These are phyloP conservation scores for Hestina assimilis DNA, from an alignment of 1,140 invertebrate species.

Conservation along the genomic window DNA sequence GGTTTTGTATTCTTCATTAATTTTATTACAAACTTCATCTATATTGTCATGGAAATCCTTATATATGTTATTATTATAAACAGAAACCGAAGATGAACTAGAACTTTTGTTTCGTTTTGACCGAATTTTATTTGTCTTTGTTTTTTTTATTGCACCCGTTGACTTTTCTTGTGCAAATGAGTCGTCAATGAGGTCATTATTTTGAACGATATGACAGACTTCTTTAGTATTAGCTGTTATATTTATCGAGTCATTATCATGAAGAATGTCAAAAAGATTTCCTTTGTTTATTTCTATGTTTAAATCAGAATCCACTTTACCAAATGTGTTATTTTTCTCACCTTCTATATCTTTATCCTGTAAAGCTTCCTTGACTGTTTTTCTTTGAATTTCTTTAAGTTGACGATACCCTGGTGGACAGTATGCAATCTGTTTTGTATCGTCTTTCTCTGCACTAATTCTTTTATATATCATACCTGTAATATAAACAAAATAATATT, in stretches of 20 bases:
- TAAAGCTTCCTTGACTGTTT: too few relatives aligned
- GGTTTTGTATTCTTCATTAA: slow-evolving; percentile 17
- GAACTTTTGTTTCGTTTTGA: slow-evolving; percentile 1
- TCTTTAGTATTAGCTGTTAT: not conserved
- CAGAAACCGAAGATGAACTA: slow-evolving; percentile 9
- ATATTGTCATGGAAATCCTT: slow-evolving; percentile 17
- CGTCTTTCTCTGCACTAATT: too few relatives aligned
- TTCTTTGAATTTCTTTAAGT: too few relatives aligned
- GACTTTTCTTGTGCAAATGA: not conserved
- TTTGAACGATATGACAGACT: not conserved
- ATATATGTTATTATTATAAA: not conserved
- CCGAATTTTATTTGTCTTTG: slow-evolving; percentile 4
- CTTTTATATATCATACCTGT: too few relatives aligned
- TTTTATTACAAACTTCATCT: slow-evolving; percentile 19
- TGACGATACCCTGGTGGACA: too few relatives aligned
- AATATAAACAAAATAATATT: too few relatives aligned
- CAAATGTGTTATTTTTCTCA: not conserved
- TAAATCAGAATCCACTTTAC: slow-evolving; percentile 34
- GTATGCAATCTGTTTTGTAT: too few relatives aligned
- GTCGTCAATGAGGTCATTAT: not conserved
- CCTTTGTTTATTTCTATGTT: slow-evolving; percentile 38
- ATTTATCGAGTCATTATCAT: not conserved
- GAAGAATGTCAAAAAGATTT: slow-evolving; percentile 24
- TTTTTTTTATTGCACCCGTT: slow-evolving; percentile 15
- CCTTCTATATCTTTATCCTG: not conserved